These are phyloP conservation scores for Chascanopsetta lugubris DNA, from an alignment of 2,113 vertebrate species.

Conservation along the genomic window DNA sequence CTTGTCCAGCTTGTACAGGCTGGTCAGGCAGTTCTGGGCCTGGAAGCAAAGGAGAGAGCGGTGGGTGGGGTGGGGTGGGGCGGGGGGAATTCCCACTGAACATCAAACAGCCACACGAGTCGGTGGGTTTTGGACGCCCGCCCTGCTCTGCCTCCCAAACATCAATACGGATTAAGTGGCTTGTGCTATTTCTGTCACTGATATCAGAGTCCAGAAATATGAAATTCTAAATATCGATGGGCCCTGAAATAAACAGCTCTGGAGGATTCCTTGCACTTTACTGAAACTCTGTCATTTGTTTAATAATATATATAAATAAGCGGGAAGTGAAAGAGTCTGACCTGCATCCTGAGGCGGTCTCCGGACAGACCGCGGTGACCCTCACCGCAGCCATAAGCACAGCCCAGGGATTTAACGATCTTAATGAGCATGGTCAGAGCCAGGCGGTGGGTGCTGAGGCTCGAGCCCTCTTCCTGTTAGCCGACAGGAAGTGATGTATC, in stretches of 20 bases:
- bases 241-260: constrained; percentile 8
- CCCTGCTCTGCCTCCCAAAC: not conserved
- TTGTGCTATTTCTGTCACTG: constrained; percentile 5
- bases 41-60: constrained; percentile 48
- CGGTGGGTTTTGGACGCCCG: not conserved
- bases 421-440: constrained; percentile 98
- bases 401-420: constrained; percentile 97
- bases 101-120: no score
- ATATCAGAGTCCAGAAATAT: constrained; percentile 2
- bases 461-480: constrained; percentile 85
- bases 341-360: constrained; percentile 97
- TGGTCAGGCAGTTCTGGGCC: constrained; percentile 97
- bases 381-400: constrained; percentile 98
- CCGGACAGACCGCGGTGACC: constrained; percentile 97
- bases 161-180: not conserved
- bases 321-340: constrained; percentile 60
- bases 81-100: not conserved
- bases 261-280: constrained; percentile 13
- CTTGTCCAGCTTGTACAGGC: constrained; percentile 96
- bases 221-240: constrained; percentile 12
- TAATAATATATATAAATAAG: no score
- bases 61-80: not conserved
- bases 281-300: constrained; percentile 28
- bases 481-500: not conserved
- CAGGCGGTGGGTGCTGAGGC: constrained; percentile 90